Conservation (phyloP, 2,888 invertebrate species). For the Hyalella azteca region DNA sequence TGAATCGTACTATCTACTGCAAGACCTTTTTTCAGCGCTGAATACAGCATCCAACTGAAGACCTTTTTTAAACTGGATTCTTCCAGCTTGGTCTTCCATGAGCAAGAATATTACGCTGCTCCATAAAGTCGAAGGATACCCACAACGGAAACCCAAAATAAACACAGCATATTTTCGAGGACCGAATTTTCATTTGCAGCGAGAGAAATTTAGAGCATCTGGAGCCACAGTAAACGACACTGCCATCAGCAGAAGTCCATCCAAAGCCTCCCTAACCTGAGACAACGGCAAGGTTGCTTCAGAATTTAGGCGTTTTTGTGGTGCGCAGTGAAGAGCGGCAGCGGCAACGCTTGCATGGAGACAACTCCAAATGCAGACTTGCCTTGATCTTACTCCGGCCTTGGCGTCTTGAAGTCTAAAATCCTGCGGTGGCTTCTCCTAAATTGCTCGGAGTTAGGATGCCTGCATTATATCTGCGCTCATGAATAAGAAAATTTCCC, state of each 20-base stretch:
- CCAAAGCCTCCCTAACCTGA: slow-evolving; percentile 28
- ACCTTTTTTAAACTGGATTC: too few species aligned
- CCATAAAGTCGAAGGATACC: neutral
- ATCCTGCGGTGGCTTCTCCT: too few species aligned
- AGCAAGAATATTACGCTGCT: neutral
- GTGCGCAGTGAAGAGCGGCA: neutral
- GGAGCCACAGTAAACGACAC: slow-evolving; percentile 26
- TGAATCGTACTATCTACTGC: too few species aligned
- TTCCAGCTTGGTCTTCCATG: neutral
- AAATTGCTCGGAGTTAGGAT: too few species aligned
- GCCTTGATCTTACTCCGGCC: neutral
- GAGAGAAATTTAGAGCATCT: slow-evolving; percentile 35
- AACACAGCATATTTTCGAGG: slow-evolving; percentile 16
- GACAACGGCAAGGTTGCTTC: slow-evolving; percentile 13
- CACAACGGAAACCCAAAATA: neutral
- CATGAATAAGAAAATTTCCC: too few species aligned
- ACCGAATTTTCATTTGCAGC: slow-evolving; percentile 22
- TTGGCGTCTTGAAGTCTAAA: too few species aligned
- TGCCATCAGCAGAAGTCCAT: slow-evolving; percentile 29
- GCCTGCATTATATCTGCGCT: too few species aligned
- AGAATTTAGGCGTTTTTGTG: slow-evolving; percentile 17
- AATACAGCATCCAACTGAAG: too few species aligned
- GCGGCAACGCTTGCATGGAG: slow-evolving; percentile 6
- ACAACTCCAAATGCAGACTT: slow-evolving; percentile 21
- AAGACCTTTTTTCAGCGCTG: too few species aligned